A percentile compares a stretch with the other conserved stretches of the same genome.
Conservation (phyloP, 1,140 invertebrate genomes). For the Bactericera cockerelli region DNA sequence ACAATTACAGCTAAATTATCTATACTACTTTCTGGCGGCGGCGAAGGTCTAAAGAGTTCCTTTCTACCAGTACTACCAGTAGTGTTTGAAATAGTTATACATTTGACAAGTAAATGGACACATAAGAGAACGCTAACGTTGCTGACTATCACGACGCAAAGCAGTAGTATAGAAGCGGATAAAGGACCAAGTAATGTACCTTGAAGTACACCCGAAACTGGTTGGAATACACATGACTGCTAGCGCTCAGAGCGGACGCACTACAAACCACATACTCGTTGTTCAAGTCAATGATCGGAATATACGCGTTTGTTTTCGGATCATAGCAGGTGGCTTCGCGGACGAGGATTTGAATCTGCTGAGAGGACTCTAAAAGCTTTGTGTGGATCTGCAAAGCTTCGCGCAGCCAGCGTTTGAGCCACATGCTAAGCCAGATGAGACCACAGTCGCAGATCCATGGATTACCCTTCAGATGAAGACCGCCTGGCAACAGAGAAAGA, state of each 20-base stretch:
- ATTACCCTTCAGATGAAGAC: constrained; percentile 64
- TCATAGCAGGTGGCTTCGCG: constrained; percentile 47
- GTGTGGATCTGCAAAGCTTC: constrained; percentile 58
- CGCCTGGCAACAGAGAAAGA: constrained; percentile 42
- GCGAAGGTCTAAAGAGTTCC: too few species aligned
- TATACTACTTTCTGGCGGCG: too few species aligned
- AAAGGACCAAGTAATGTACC: too few species aligned
- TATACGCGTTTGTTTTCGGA: constrained; percentile 35
- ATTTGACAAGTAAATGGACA: too few species aligned
- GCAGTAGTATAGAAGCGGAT: too few species aligned
- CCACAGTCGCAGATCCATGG: constrained; percentile 74
- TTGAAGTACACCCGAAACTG: not conserved
- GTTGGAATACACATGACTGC: not conserved
- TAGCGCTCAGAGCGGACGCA: constrained; percentile 46
- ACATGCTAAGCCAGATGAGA: constrained; percentile 72
- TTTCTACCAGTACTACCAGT: too few species aligned
- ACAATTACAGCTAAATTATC: too few species aligned
- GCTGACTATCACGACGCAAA: too few species aligned
- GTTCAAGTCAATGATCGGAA: constrained; percentile 50
- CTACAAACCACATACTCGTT: constrained; percentile 58
- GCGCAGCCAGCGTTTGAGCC: constrained; percentile 67
- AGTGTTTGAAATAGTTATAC: too few species aligned
- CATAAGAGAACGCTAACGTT: too few species aligned
- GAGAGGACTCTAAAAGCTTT: constrained; percentile 36
- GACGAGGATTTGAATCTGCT: constrained; percentile 32